Conservation (phyloP, 2,888 invertebrate species). For the Clunio marinus region DNA sequence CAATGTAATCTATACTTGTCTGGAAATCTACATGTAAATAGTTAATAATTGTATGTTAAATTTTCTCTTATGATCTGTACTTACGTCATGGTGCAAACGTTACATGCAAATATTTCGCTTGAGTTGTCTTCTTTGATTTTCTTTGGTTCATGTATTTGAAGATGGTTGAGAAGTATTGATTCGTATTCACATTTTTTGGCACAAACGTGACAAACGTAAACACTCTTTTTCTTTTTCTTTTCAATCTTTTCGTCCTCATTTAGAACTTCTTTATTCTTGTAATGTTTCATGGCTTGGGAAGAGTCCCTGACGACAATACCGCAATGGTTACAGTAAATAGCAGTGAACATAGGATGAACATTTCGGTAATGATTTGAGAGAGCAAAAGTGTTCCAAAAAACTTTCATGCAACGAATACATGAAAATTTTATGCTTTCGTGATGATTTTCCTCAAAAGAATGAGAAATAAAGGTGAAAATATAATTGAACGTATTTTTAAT, state of each 20-base stretch:
- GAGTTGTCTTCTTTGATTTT: no score
- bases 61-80: neutral
- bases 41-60: no score
- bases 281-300: neutral
- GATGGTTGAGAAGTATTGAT: conserved; percentile 14
- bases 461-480: conserved; percentile 45
- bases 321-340: conserved; percentile 28
- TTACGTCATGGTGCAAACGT: conserved; percentile 13
- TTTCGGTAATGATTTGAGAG: conserved; percentile 23
- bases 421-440: conserved; percentile 42
- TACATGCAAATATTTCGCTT: no score
- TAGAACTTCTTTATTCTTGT: neutral
- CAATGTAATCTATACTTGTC: no score
- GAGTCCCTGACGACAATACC: conserved; percentile 29
- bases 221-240: no score
- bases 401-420: conserved; percentile 40
- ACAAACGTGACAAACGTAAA: neutral
- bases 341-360: conserved; percentile 1
- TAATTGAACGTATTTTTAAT: no score
- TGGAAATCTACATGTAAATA: no score
- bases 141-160: conserved; percentile 4
- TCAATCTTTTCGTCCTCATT: neutral
- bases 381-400: conserved; percentile 29
- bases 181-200: neutral
- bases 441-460: conserved; percentile 44